These are phyloP conservation scores for Rhadina sibilatrix DNA, from an alignment of 2,113 vertebrate genomes.

Conservation along the genomic window DNA sequence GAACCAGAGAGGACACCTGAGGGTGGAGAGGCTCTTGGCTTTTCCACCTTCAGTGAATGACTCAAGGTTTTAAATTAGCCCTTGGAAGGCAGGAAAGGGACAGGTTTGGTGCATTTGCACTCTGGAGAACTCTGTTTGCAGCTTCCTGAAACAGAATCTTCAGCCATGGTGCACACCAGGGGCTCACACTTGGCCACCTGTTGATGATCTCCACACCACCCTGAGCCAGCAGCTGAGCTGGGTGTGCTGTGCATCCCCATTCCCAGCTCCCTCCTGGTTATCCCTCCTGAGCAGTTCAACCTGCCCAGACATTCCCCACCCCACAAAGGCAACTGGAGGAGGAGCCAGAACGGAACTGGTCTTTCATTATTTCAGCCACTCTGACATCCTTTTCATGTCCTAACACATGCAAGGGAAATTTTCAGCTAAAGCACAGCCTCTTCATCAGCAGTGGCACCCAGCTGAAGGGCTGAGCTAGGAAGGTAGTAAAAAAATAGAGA, in stretches of 20 bases:
- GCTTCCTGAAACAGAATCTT: not conserved
- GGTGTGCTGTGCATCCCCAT: not conserved
- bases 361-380: not conserved
- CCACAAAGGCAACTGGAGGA: not conserved
- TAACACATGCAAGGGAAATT: not conserved
- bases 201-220: not conserved
- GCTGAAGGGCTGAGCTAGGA: not conserved
- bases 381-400: not conserved
- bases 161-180: accelerated
- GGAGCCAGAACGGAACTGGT: not conserved
- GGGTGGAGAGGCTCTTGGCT: not conserved
- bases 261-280: not conserved
- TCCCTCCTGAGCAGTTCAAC: not conserved
- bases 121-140: not conserved
- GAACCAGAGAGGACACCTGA: not conserved
- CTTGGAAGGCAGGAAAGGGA: not conserved
- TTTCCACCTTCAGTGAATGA: not conserved
- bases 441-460: not conserved
- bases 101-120: not conserved
- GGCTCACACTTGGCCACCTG: not conserved
- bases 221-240: not conserved
- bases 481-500: not conserved
- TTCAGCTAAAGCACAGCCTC: not conserved
- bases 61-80: not conserved
- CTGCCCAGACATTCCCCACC: not conserved